Evolutionary conservation across 1,140 invertebrate species (phyloP).

Genomic region (Ceratitis capitata): DNA sequence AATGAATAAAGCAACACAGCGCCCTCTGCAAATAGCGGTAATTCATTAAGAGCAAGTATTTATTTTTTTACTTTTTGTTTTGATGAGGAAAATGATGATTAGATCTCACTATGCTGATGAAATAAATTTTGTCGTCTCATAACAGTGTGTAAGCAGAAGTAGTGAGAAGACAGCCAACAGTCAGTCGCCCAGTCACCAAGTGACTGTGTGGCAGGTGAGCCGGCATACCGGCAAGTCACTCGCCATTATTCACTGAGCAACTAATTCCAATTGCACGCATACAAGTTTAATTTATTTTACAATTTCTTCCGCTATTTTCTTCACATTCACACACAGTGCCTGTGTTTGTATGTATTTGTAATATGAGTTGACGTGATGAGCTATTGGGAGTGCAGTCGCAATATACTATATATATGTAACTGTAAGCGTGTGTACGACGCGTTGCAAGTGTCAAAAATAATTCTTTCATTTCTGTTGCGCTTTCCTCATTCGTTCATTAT

Average conservation of each 20-base stretch:
- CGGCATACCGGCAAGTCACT: not conserved
- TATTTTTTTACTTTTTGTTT: no score
- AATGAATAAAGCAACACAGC: not conserved
- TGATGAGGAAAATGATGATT: not conserved
- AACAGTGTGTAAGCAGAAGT: conserved; percentile 8
- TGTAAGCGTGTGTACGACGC: not conserved
- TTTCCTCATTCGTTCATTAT: not conserved
- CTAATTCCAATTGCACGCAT: conserved; percentile 2
- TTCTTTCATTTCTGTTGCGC: not conserved
- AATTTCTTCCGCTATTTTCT: not conserved
- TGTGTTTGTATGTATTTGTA: not conserved
- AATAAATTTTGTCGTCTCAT: not conserved
- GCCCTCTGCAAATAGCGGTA: not conserved
- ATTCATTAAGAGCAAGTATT: not conserved
- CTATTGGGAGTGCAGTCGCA: not conserved
- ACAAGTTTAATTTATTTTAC: conserved; percentile 21
- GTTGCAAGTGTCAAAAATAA: conserved; percentile 4
- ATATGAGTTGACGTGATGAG: not conserved
- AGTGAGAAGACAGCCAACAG: no score
- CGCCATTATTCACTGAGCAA: not conserved
- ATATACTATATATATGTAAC: no score
- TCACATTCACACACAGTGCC: not conserved
- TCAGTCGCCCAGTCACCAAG: not conserved
- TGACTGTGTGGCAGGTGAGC: not conserved
- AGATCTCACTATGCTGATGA: not conserved